Conservation (phyloP, 2,888 invertebrate species). For the Tipula helvola region DNA sequence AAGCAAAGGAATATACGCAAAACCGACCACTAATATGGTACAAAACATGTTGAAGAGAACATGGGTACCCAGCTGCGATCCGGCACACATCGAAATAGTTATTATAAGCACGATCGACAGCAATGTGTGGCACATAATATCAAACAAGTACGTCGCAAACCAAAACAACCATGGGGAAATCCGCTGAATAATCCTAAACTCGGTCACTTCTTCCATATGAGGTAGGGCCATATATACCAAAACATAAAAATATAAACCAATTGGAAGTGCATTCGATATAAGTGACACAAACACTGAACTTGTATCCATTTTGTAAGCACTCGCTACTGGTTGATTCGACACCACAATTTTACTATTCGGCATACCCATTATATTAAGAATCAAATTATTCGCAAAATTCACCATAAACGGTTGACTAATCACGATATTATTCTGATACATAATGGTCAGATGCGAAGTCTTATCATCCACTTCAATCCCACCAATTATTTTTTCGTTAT, state of each 20-base stretch:
- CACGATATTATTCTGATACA: neutral
- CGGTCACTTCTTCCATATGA: constrained; percentile 45
- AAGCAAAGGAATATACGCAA: constrained; percentile 49
- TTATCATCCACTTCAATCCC: constrained; percentile 21
- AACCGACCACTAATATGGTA: constrained; percentile 39
- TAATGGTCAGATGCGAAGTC: neutral
- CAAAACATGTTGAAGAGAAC: constrained; percentile 36
- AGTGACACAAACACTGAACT: neutral
- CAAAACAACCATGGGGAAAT: constrained; percentile 49
- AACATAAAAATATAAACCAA: constrained; percentile 29
- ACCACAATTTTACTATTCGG: neutral
- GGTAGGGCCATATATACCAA: constrained; percentile 46
- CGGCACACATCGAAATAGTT: constrained; percentile 9
- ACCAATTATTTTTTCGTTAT: constrained; percentile 29
- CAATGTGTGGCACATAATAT: constrained; percentile 32
- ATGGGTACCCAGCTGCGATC: neutral
- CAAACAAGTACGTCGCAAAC: constrained; percentile 45
- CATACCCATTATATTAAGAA: neutral
- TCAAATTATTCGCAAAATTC: neutral
- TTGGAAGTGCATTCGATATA: neutral
- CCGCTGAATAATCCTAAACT: constrained; percentile 54
- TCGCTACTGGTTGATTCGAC: neutral
- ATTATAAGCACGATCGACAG: constrained; percentile 26
- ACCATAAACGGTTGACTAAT: neutral
- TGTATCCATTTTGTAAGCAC: neutral